Percentiles rank a stretch among this genome's conserved stretches.
Conservation (phyloP, 2,113 vertebrate genomes). For the Mixornis gularis region DNA sequence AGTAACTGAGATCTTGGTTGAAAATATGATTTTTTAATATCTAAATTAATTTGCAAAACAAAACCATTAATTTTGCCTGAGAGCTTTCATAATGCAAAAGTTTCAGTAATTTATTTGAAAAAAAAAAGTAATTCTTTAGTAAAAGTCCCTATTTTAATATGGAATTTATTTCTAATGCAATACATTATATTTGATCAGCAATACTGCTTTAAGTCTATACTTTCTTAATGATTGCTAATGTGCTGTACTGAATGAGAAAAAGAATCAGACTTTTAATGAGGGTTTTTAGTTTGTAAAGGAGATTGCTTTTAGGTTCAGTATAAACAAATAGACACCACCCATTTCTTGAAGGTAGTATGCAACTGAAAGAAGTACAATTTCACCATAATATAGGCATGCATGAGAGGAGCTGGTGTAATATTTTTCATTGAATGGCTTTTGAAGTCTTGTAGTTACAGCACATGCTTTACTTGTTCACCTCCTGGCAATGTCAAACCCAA, state of each 20-base stretch:
- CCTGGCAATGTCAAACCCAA: not conserved
- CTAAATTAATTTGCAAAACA: constrained; percentile 88
- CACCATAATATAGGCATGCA: not conserved
- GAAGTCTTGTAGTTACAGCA: not conserved
- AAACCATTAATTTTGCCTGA: constrained; percentile 84
- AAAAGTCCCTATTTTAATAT: constrained; percentile 71
- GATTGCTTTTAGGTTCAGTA: not conserved
- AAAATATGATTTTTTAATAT: constrained; percentile 90
- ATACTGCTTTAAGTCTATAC: constrained; percentile 28
- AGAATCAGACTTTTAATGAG: not conserved
- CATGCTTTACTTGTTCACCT: not conserved
- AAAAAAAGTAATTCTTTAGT: constrained; percentile 70
- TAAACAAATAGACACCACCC: not conserved
- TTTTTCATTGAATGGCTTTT: not conserved
- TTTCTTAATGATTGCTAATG: constrained; percentile 7
- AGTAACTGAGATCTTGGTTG: constrained; percentile 90
- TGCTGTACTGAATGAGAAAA: not conserved
- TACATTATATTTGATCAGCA: constrained; percentile 72
- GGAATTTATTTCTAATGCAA: constrained; percentile 73
- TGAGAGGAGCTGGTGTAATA: not conserved
- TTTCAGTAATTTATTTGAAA: constrained; percentile 78
- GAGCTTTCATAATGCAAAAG: constrained; percentile 78
- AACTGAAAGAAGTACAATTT: not conserved
- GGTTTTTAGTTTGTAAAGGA: not conserved
- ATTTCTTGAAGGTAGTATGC: not conserved